These are phyloP conservation scores for Macrocentrus cingulum DNA, from an alignment of 1,140 invertebrate genomes.

Conservation along the genomic window DNA sequence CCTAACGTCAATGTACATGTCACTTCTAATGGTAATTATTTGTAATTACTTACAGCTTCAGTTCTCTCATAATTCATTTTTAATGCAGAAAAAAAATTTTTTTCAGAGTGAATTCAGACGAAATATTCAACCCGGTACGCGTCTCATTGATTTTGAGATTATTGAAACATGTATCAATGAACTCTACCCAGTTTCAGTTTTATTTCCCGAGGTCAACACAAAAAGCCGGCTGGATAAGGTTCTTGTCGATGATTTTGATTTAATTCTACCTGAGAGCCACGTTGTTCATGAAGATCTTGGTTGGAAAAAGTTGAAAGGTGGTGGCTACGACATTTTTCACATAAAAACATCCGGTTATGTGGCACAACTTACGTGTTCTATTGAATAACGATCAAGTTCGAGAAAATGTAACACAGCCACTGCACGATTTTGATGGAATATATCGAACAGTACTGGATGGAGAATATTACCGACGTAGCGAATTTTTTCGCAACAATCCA, in stretches of 20 bases:
- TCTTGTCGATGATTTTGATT: slow-evolving; percentile 8
- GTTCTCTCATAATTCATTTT: background rate
- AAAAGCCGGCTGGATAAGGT: slow-evolving; percentile 17
- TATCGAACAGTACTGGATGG: slow-evolving; percentile 28
- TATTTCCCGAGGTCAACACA: slow-evolving; percentile 9
- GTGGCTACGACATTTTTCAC: background rate
- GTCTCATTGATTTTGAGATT: background rate
- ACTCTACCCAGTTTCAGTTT: background rate
- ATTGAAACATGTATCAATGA: background rate
- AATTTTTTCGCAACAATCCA: slow-evolving; percentile 28
- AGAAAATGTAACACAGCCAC: slow-evolving; percentile 14
- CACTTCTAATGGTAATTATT: slow-evolving; percentile 15
- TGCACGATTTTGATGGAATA: background rate
- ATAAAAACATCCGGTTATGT: slow-evolving; percentile 4
- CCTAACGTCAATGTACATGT: slow-evolving; percentile 12
- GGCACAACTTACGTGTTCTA: slow-evolving; percentile 20
- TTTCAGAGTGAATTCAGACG: background rate
- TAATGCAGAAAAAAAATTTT: background rate
- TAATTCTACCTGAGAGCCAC: slow-evolving; percentile 8
- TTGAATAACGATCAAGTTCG: slow-evolving; percentile 27
- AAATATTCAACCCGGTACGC: background rate
- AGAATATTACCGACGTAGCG: slow-evolving; percentile 25
- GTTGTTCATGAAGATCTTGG: background rate
- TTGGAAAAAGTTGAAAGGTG: slow-evolving; percentile 13
- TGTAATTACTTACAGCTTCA: too few relatives aligned